Base-by-base conservation (phyloP, 2,113 vertebrate genomes). In the Coturnix japonica region DNA sequence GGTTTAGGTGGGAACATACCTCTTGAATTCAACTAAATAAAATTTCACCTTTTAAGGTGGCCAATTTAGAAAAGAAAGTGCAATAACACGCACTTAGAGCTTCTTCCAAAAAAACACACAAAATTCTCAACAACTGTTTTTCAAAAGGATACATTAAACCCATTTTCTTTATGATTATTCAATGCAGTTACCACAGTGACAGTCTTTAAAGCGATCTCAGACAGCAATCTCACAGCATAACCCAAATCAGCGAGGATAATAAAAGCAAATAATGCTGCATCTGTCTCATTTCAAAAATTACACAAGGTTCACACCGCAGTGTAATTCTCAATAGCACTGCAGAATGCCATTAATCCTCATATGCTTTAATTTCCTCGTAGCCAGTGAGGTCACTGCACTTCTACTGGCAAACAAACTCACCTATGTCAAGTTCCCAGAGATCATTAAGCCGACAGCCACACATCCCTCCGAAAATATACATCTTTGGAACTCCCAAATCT, bases 391-490 rank as follows among this genome's bases (percentile, higher is more conserved):
- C 67, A 10, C 39, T 47, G 51, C 61, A 43, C 49, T 87, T 81
- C 47, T 60, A 33, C 53, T 67, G 60, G 83, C 89, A 91, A 72
- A 89, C 14, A 37, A 86, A 91, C 96, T 98, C 96, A 99, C 99
- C 98, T 65, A 99, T 97, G 78, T 99, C 98, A 77, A 99, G 98
- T 85, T 99, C 98, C 99, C 99, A 99, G 70, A 99, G 97, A 95
- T 99, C 99, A 47, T 98, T 97, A 51, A 99, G 97, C 49, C 99
- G 98, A 89, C 96, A 91, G 74, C 99, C 99, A 86, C 98, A 98
- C 99, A 99, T 99, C 79, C 99, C 99, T 82, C 99, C 99, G 92
- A 99, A 99, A 95, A 99, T 94, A 96, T 98, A 99, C 85, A 99
- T 98, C 95, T 98, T 99, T 21, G 98, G 97, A 77, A 97, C 98